Evolutionary conservation across 2,797 vertebrate species (phyloP), one percentile per base, ranked within the genome.

Genomic region (Gallinago nigripennis): DNA sequence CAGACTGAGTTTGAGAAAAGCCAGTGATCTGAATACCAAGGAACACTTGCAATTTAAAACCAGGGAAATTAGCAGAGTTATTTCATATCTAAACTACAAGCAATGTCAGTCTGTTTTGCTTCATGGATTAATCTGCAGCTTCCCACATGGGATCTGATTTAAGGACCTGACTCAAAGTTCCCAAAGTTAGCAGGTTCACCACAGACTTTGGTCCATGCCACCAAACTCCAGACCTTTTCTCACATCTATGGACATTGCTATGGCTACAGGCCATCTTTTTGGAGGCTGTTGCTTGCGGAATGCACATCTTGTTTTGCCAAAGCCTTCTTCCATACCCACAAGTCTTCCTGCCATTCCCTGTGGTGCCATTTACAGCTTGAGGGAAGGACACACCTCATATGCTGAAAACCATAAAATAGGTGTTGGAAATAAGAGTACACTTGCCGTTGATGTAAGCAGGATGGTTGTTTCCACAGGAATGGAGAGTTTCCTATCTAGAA

Each of bases 1-100:
- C 87, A 86, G 65, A n/a, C 23, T 57, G 31, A 2, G 6, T 66
- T 90, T 96, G 91, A 70, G 63, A 79, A 90, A 91, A 75, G 25
- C 24, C 54, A 78, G 63, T 57, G 56, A 81, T 57, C 58, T 70
- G 54, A 86, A 69, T 76, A 41, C 28, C 54, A 21, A 63, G 19
- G 27, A 84, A 63, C 20, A 16, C 43, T 82, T 88, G 61, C 37
- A 86, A 78, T 13, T 69, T 92, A 72, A 92, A 73, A 58, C 35
- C 23, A 6, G 8, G 35, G 53, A 80, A 93, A 63, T 69, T 6
- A 69, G 25, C 35, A 28, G 53, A 87, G 53, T 57, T 94, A 23
- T 76, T 96, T 83, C 20, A 69, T 21, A 51, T 81, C 46, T 63
- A 53, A 89, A 43, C 24, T 72, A 30, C 24, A 33, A 3, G 33